Evolutionary conservation across 1,140 invertebrate species (phyloP).

Genomic region (Drosophila yakuba): DNA sequence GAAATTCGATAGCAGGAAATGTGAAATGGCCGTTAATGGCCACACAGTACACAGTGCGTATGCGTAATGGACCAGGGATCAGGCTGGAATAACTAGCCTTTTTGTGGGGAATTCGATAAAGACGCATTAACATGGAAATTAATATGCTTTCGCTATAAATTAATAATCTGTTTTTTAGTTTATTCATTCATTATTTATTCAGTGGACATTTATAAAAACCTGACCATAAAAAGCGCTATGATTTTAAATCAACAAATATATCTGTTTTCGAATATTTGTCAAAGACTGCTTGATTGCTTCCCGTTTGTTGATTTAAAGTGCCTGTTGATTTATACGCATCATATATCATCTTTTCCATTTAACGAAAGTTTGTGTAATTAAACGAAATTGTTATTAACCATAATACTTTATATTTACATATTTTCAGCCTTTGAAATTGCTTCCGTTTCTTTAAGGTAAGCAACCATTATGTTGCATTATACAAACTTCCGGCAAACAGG

Average conservation of each 20-base stretch:
- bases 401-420: too few species aligned
- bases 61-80: conserved; percentile 39
- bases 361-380: too few species aligned
- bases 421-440: not conserved
- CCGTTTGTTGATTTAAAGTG: not conserved
- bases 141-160: not conserved
- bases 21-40: conserved; percentile 58
- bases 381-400: too few species aligned
- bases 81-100: not conserved
- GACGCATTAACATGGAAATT: not conserved
- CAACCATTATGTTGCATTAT: not conserved
- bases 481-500: conserved; percentile 2
- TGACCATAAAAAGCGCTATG: not conserved
- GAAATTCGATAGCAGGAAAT: conserved; percentile 72
- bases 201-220: not conserved
- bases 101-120: not conserved
- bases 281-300: not conserved
- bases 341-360: too few species aligned
- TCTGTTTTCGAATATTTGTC: not conserved
- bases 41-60: conserved; percentile 34
- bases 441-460: not conserved
- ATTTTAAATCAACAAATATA: not conserved
- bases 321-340: not conserved
- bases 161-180: not conserved
- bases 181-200: not conserved